These are phyloP conservation scores for Saiga tatarica DNA, from an alignment of 2,113 vertebrate species.

Conservation along the genomic window DNA sequence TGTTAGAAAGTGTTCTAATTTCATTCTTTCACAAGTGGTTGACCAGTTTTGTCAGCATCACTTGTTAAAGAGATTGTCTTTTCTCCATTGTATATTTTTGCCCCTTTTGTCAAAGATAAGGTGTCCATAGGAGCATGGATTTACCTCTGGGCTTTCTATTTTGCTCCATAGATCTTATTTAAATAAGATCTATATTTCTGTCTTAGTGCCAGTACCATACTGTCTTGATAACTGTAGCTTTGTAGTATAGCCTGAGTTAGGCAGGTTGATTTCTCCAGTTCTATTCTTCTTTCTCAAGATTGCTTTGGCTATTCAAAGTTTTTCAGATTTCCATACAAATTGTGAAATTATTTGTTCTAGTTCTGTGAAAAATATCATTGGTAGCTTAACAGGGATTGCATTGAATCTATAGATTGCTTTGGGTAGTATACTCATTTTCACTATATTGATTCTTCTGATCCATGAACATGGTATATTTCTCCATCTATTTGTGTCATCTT, in stretches of 20 bases:
- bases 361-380: background rate
- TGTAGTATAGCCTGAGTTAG: background rate
- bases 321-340: background rate
- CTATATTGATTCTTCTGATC: fast-evolving
- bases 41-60: background rate
- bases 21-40: background rate
- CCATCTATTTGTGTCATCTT: background rate
- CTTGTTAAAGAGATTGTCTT: background rate
- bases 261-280: background rate
- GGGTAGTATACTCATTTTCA: background rate
- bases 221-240: too few species aligned
- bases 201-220: too few species aligned
- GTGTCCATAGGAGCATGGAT: fast-evolving
- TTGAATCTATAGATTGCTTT: background rate
- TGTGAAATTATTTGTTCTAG: background rate
- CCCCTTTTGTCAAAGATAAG: background rate
- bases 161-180: background rate
- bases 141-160: background rate
- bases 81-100: background rate
- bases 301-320: background rate
- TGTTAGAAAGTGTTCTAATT: background rate
- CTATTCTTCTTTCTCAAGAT: background rate
- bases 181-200: too few species aligned
- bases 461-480: background rate
- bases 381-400: background rate